phyloP scores from a whole-genome alignment of 2,888 invertebrate genomes.

The Meiosimyza decipiens region DNA sequence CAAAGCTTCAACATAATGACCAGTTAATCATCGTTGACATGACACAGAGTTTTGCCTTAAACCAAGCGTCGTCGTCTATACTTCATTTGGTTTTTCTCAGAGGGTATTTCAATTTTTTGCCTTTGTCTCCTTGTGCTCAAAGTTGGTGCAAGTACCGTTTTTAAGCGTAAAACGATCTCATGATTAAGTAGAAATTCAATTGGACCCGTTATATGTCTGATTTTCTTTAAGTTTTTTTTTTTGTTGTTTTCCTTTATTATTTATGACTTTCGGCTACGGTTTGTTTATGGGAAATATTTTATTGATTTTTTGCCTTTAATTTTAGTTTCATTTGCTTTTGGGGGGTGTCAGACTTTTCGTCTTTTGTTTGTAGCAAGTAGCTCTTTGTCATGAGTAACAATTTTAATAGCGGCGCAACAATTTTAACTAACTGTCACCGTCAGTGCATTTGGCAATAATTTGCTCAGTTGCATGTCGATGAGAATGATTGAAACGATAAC shows the following conservation, averaged over 20 bases:
- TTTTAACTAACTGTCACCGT: conserved; percentile 21
- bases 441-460: conserved; percentile 23
- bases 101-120: no score
- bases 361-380: conserved; percentile 11
- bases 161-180: conserved; percentile 16
- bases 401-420: neutral
- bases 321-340: neutral
- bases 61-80: no score
- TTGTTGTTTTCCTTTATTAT: conserved; percentile 17
- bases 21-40: conserved; percentile 39
- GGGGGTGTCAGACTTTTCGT: neutral
- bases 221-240: conserved; percentile 9
- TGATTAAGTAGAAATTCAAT: conserved; percentile 40
- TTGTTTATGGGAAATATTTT: conserved; percentile 21
- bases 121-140: no score
- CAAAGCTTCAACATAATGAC: conserved; percentile 31
- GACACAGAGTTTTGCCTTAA: neutral
- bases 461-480: neutral
- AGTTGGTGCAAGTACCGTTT: conserved; percentile 11
- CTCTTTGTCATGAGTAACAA: conserved; percentile 11
- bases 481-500: no score
- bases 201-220: conserved; percentile 34
- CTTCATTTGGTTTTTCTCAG: no score
- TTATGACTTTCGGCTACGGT: conserved; percentile 23
- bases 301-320: neutral